Conservation (phyloP, 53 echinoderm and acorn worm genomes). For the Actinopyga echinites region DNA sequence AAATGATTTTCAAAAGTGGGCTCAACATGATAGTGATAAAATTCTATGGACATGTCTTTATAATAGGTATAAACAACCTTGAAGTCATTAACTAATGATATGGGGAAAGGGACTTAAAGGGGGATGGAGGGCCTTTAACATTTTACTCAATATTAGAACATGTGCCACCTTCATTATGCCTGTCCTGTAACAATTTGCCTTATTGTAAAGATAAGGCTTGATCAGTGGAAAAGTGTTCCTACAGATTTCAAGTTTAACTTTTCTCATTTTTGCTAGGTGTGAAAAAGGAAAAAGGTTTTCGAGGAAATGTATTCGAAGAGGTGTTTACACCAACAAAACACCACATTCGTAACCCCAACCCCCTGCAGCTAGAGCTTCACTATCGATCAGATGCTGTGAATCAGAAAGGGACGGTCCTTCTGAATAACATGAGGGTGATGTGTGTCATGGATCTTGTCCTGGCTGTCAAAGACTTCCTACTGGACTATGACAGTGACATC, state of each 20-base stretch:
- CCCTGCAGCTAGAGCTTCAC: slow-evolving; percentile 96
- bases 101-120: too few relatives aligned
- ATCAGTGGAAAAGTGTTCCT: too few relatives aligned
- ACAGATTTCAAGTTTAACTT: background rate
- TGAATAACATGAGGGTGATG: slow-evolving; percentile 98
- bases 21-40: too few relatives aligned
- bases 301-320: slow-evolving; percentile 82
- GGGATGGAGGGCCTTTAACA: too few relatives aligned
- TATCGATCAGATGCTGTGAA: slow-evolving; percentile 71
- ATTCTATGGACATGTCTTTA: too few relatives aligned
- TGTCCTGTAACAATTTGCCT: too few relatives aligned
- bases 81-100: too few relatives aligned
- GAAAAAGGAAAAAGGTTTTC: slow-evolving; percentile 37
- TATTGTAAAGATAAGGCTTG: too few relatives aligned
- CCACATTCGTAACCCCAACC: slow-evolving; percentile 88
- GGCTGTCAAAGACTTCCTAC: slow-evolving; percentile 89
- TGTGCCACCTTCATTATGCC: too few relatives aligned
- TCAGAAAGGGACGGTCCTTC: slow-evolving; percentile 81
- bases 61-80: too few relatives aligned
- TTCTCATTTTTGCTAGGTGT: background rate
- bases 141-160: too few relatives aligned
- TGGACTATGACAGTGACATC: slow-evolving; percentile 75
- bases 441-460: slow-evolving; percentile 89
- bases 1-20: too few relatives aligned
- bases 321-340: slow-evolving; percentile 88